A percentile compares a stretch with the other conserved stretches of the same genome.
Evolutionary conservation across 1,140 invertebrate species (phyloP).

Genomic region (Metaphire vulgaris): DNA sequence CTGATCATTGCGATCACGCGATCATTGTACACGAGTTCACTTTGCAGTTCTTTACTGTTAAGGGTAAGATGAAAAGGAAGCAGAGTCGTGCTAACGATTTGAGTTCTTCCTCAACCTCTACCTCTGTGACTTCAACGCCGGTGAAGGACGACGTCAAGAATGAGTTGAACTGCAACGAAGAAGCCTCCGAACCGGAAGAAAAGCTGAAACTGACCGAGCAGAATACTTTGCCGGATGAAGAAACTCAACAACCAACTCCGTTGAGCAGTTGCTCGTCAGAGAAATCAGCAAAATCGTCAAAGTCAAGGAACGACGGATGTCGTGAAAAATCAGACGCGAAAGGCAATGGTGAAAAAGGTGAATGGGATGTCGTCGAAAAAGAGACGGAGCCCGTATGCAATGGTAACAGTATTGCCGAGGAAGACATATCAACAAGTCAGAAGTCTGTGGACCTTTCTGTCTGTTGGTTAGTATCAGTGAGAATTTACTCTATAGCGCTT

Average conservation of each 20-base stretch:
- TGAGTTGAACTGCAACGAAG: neutral
- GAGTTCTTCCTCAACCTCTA: neutral
- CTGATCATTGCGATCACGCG: too few relatives aligned
- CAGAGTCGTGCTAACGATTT: neutral
- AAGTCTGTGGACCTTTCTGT: neutral
- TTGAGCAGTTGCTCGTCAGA: slow-evolving; percentile 24
- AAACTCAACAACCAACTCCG: slow-evolving; percentile 24
- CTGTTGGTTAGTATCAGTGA: neutral
- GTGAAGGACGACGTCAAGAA: slow-evolving; percentile 21
- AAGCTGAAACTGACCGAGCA: neutral
- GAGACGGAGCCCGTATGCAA: neutral
- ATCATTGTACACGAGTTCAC: too few relatives aligned
- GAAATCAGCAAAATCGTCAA: neutral
- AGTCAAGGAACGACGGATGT: neutral
- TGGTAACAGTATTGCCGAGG: neutral
- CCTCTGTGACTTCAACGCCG: neutral
- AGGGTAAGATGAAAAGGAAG: slow-evolving; percentile 1
- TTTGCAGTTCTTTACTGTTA: too few relatives aligned
- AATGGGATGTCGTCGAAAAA: neutral
- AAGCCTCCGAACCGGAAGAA: neutral
- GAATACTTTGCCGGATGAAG: slow-evolving; percentile 24
- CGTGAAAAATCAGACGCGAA: slow-evolving; percentile 27
- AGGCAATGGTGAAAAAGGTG: slow-evolving; percentile 24
- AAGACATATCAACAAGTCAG: neutral
- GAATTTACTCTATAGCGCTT: too few relatives aligned